Conservation (phyloP, 2,888 invertebrate genomes). For the Agrochola lychnidis region DNA sequence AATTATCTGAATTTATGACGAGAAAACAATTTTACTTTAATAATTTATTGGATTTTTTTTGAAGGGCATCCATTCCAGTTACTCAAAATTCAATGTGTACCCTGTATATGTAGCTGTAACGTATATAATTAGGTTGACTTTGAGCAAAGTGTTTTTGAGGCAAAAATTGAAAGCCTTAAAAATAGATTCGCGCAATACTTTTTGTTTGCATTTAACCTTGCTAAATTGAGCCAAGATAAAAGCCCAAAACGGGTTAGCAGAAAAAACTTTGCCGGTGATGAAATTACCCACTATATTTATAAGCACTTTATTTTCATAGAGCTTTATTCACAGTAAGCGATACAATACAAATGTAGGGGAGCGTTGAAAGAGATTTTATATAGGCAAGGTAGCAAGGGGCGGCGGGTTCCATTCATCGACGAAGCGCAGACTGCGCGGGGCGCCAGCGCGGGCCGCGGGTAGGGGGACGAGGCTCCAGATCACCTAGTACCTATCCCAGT, state of each 20-base stretch:
- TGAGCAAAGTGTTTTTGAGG: conserved; percentile 4
- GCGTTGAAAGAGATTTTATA: conserved; percentile 79
- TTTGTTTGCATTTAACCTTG: conserved; percentile 13
- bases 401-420: conserved; percentile 87
- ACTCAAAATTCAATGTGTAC: neutral
- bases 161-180: conserved; percentile 14
- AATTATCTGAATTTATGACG: neutral
- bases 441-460: conserved; percentile 65
- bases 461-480: conserved; percentile 75
- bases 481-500: conserved; percentile 80
- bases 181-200: conserved; percentile 34
- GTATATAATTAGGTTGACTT: conserved; percentile 20
- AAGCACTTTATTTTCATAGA: conserved; percentile 84
- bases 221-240: conserved; percentile 22
- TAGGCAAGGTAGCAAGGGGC: conserved; percentile 76
- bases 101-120: conserved; percentile 10
- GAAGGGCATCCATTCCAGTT: conserved; percentile 8
- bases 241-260: conserved; percentile 33
- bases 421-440: conserved; percentile 85
- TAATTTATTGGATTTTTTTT: neutral
- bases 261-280: conserved; percentile 53
- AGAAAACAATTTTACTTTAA: neutral
- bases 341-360: conserved; percentile 83
- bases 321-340: conserved; percentile 81
- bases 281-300: conserved; percentile 75